Percentiles rank a stretch among this genome's conserved stretches.
These are phyloP conservation scores for Andrena haemorrhoa DNA, from an alignment of 2,888 invertebrate genomes.

Conservation along the genomic window DNA sequence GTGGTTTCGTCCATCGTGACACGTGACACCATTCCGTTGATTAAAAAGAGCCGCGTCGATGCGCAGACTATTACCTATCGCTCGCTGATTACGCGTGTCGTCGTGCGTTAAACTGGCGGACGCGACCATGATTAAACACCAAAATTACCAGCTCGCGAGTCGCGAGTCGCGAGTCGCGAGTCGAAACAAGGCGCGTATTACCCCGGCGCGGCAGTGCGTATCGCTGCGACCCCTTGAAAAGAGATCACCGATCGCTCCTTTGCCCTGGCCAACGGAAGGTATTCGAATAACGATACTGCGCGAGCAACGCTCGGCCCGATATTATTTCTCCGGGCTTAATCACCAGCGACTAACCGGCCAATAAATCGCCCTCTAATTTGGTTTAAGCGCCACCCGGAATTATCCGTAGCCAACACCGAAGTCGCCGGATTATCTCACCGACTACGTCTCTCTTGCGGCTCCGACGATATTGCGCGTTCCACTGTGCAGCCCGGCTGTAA, in stretches of 20 bases:
- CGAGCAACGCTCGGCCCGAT: conserved; percentile 36
- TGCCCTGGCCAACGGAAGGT: background rate
- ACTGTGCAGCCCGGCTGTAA: background rate
- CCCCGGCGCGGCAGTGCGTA: no score
- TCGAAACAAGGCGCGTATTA: background rate
- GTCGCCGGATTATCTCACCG: conserved; percentile 61
- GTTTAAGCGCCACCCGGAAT: conserved; percentile 61
- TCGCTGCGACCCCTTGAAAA: no score
- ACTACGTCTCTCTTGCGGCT: conserved; percentile 13
- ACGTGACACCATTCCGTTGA: background rate
- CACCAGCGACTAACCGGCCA: conserved; percentile 42
- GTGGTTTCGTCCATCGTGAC: no score
- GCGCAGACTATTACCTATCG: conserved; percentile 23
- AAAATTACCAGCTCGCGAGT: background rate
- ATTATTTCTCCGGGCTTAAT: conserved; percentile 62
- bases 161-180: no score
- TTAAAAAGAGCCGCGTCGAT: conserved; percentile 30
- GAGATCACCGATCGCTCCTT: background rate
- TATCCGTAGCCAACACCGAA: conserved; percentile 55
- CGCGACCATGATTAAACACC: background rate
- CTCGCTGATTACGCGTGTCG: conserved; percentile 39
- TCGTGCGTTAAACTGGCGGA: conserved; percentile 8
- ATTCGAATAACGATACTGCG: background rate
- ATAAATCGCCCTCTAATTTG: conserved; percentile 69
- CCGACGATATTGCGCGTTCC: conserved; percentile 31